Percentiles rank a stretch among this genome's conserved stretches.
Conservation (phyloP, 2,888 invertebrate species). For the Dasypogon diadema region DNA sequence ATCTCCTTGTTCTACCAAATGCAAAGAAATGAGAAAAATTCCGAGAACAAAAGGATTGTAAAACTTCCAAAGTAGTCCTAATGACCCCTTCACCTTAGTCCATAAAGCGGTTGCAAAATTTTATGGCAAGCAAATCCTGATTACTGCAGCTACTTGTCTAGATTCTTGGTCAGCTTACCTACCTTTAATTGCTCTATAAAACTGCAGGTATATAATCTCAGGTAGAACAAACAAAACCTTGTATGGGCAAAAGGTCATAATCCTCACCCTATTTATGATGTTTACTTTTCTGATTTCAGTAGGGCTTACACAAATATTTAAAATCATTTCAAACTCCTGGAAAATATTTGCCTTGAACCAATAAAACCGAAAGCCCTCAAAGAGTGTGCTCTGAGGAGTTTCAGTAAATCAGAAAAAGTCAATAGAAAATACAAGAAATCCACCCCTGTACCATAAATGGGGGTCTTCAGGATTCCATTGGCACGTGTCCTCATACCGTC, state of each 20-base stretch:
- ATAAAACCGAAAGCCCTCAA: background rate
- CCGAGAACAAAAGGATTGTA: no score
- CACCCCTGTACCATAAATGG: no score
- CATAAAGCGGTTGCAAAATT: no score
- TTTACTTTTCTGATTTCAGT: slow-evolving; percentile 1
- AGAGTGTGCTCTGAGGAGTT: background rate
- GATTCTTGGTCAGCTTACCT: background rate
- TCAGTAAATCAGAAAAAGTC: slow-evolving; percentile 3
- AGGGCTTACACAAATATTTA: background rate
- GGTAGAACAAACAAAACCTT: background rate
- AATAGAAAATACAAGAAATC: background rate
- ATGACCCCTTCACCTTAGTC: no score
- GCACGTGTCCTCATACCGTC: slow-evolving; percentile 19
- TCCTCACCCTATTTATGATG: slow-evolving; percentile 20
- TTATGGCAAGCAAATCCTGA: no score
- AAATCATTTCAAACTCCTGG: background rate
- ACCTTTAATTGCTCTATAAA: slow-evolving; percentile 31
- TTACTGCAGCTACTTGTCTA: no score
- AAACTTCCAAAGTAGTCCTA: no score
- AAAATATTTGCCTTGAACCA: slow-evolving; percentile 20
- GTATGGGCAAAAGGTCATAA: background rate
- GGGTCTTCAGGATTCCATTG: background rate
- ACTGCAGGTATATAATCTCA: slow-evolving; percentile 29
- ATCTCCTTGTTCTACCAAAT: no score
- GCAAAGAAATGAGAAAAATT: no score